Evolutionary conservation across 2,113 vertebrate genomes (phyloP), one percentile per base, ranked within the genome.

Genomic region (Camelus bactrianus): DNA sequence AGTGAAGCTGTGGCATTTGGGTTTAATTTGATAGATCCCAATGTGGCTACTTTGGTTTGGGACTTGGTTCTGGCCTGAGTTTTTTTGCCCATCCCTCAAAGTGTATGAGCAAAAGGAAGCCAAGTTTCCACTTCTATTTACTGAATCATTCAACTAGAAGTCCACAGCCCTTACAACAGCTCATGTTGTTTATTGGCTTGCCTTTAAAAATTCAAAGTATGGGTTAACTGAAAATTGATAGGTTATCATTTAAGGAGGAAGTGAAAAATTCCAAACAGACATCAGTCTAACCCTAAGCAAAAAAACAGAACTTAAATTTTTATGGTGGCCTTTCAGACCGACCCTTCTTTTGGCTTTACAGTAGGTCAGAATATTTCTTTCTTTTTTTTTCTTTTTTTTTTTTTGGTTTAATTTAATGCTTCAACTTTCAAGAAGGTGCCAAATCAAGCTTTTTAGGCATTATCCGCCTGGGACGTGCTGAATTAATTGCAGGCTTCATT

Each of bases 401-500:
- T n/a, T 42, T 19, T 3, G 24, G 56, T 32, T 87, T 92, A 82
- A 76, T 94, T 93, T 90, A 85, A 93, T 96, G 86, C 80, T 96
- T 84, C 84, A 54, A 24, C 96, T 97, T 95, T 35, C 3, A 26
- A 69, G 75, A 96, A 88, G 65, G 42, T 93, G 32, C 28, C 90
- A 91, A 75, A 93, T 97, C 28, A 64, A 84, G 58, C 70, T 89
- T 96, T 97, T 89, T 77, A 92, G 83, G 70, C 30, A n/a, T 95
- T 84, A 70, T 95, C 84, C 3, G 24, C 79, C 58, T 81, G 46
- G 69, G 62, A 93, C 1, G 13, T 96, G 90, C 96, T 96, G 97
- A 97, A 98, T 94, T 96, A 96, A 97, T 93, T 94, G 79, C 85
- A 83, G 89, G 82, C 70, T 95, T 97, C 93, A 65, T 97, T 98